A percentile compares a stretch with the other conserved stretches of the same genome.
These are phyloP conservation scores for Erebia ligea DNA, from an alignment of 2,888 invertebrate genomes.

Conservation along the genomic window DNA sequence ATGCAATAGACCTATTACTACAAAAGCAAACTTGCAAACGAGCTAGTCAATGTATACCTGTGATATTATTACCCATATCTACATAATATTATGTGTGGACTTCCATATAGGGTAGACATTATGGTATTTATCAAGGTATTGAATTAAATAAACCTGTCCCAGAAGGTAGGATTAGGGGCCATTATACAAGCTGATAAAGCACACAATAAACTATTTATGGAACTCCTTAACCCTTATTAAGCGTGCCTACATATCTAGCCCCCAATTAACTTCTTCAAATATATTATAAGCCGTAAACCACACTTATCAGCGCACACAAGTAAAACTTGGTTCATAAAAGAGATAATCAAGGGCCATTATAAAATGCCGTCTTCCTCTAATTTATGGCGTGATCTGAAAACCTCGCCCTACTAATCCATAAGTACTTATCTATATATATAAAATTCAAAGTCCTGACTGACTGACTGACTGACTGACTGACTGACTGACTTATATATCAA, in stretches of 20 bases:
- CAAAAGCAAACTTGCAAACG: not conserved
- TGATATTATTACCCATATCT: not conserved
- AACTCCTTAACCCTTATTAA: conserved; percentile 42
- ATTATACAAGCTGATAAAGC: conserved; percentile 40
- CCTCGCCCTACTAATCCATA: conserved; percentile 76
- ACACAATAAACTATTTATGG: conserved; percentile 48
- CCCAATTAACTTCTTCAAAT: conserved; percentile 66
- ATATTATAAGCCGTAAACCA: conserved; percentile 71
- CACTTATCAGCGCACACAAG: conserved; percentile 70
- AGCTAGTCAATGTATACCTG: not conserved
- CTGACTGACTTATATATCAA: no score
- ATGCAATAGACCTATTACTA: no score
- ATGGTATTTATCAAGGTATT: not conserved
- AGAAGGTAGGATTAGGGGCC: conserved; percentile 26
- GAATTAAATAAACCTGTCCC: conserved; percentile 24
- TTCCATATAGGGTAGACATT: not conserved
- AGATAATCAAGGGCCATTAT: conserved; percentile 72
- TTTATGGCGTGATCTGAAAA: conserved; percentile 68
- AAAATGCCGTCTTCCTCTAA: conserved; percentile 68
- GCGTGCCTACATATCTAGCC: conserved; percentile 45
- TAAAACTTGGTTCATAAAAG: conserved; percentile 62
- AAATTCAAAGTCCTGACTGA: no score
- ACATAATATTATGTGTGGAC: not conserved
- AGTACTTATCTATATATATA: no score
- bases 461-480: no score